Evolutionary conservation across 2,888 invertebrate genomes (phyloP).

Genomic region (Ophonus ardosiacus): DNA sequence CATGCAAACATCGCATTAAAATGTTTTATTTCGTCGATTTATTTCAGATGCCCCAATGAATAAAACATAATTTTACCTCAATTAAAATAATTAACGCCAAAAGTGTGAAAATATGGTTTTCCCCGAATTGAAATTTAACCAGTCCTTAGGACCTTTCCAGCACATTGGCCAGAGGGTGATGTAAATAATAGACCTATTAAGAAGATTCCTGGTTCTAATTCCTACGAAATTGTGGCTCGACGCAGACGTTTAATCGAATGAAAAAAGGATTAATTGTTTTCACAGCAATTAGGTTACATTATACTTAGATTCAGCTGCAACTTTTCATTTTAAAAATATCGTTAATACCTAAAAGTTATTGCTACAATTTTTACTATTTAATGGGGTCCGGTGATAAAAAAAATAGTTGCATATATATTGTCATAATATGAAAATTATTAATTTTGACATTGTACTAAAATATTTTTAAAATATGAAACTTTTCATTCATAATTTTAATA

Average conservation of each 20-base stretch:
- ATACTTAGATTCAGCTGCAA: not conserved
- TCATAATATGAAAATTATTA: no score
- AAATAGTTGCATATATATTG: no score
- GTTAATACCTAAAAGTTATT: not conserved
- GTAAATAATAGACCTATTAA: conserved; percentile 59
- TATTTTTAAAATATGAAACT: no score
- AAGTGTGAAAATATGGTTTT: conserved; percentile 50
- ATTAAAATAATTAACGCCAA: conserved; percentile 55
- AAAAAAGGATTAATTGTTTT: conserved; percentile 21
- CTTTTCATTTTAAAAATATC: not conserved
- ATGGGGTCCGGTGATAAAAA: no score
- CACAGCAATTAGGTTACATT: not conserved
- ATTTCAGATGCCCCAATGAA: conserved; percentile 36
- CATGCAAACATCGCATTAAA: conserved; percentile 30
- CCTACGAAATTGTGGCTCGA: conserved; percentile 28
- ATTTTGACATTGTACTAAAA: no score
- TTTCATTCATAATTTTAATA: no score
- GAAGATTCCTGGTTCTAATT: conserved; percentile 47
- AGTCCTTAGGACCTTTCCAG: conserved; percentile 50
- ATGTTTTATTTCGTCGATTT: conserved; percentile 42
- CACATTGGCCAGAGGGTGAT: conserved; percentile 25
- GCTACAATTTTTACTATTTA: no score
- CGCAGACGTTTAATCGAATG: conserved; percentile 17
- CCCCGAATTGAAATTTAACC: conserved; percentile 56
- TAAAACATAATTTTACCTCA: conserved; percentile 50